These are phyloP conservation scores for Stramonita haemastoma DNA, from an alignment of 2,888 invertebrate species.

Conservation along the genomic window DNA sequence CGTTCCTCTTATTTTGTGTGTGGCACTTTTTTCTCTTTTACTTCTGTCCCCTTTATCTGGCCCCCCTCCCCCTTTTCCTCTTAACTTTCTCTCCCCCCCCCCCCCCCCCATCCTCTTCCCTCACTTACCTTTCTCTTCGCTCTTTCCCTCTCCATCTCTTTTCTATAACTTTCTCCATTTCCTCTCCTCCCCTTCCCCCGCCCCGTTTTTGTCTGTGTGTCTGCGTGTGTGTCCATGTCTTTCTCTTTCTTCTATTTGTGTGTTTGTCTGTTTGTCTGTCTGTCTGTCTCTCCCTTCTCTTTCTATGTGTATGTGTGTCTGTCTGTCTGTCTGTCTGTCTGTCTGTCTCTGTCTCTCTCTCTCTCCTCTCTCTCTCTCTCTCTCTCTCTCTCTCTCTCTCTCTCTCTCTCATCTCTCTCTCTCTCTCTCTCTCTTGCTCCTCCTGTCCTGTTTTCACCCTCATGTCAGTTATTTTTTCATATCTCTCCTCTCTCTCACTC, in stretches of 20 bases:
- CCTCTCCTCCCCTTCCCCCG: neutral
- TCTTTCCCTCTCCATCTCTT: neutral
- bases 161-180: neutral
- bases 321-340: neutral
- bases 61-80: neutral
- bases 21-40: neutral
- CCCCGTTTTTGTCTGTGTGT: neutral
- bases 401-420: neutral
- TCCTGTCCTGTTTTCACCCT: neutral
- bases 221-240: no score
- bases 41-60: neutral
- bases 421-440: neutral
- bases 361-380: conserved; percentile 8
- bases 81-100: no score
- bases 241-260: neutral
- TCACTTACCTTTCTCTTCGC: no score
- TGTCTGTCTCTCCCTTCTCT: neutral
- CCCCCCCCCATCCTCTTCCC: no score
- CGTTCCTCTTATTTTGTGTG: neutral
- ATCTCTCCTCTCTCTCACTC: neutral
- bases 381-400: neutral
- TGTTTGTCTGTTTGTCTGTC: no score
- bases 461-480: neutral
- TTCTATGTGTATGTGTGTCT: neutral
- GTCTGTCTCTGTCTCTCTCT: neutral